Conservation (phyloP, 1,140 invertebrate genomes). For the Caerostris darwini region DNA sequence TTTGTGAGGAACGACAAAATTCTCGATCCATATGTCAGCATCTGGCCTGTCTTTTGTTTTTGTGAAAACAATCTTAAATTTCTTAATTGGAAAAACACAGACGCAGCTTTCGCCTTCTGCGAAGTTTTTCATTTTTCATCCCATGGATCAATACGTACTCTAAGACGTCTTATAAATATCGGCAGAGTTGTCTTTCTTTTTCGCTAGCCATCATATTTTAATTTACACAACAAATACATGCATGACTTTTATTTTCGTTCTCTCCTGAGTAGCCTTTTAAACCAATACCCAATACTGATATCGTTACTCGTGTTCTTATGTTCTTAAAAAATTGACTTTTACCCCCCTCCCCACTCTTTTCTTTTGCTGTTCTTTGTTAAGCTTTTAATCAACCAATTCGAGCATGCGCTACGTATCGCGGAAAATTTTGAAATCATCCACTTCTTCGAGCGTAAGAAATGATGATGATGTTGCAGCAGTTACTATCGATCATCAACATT, state of each 20-base stretch:
- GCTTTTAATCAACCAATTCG: slow-evolving; percentile 67
- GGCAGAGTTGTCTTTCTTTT: slow-evolving; percentile 48
- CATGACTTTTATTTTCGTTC: background rate
- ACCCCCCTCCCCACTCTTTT: background rate
- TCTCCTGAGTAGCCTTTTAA: slow-evolving; percentile 35
- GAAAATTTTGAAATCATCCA: slow-evolving; percentile 56
- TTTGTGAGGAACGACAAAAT: background rate
- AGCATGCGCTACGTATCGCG: slow-evolving; percentile 48
- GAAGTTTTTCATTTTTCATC: slow-evolving; percentile 63
- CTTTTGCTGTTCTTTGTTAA: slow-evolving; percentile 28
- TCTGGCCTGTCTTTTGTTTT: slow-evolving; percentile 32
- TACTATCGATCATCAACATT: slow-evolving; percentile 44
- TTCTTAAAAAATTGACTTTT: slow-evolving; percentile 52
- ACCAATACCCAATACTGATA: slow-evolving; percentile 58
- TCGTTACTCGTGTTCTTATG: slow-evolving; percentile 35
- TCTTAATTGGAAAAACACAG: slow-evolving; percentile 61
- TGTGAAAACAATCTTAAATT: slow-evolving; percentile 24
- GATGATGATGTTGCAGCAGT: slow-evolving; percentile 38
- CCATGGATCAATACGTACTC: slow-evolving; percentile 49
- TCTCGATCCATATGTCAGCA: slow-evolving; percentile 42
- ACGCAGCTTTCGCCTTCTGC: background rate
- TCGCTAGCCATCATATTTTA: slow-evolving; percentile 57
- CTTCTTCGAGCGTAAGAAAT: slow-evolving; percentile 54
- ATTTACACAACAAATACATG: slow-evolving; percentile 63
- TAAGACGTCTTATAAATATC: slow-evolving; percentile 67